A percentile compares a stretch with the other conserved stretches of the same genome.
Evolutionary conservation across 2,113 vertebrate species (phyloP).

Genomic region (Rhinolophus sinicus): DNA sequence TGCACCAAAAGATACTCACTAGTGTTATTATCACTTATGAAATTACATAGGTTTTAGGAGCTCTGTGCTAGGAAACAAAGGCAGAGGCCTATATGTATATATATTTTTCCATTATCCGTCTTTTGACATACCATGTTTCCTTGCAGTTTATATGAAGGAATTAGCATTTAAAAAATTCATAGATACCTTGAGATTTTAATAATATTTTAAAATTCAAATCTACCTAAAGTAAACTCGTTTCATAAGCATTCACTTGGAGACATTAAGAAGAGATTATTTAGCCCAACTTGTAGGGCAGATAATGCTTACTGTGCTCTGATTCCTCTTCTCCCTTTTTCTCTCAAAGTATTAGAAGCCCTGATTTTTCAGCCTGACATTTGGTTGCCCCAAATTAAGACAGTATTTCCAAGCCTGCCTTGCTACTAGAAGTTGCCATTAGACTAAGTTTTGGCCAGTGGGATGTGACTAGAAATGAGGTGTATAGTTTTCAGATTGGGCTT

Average conservation of each 20-base stretch:
- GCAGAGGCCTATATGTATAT: neutral
- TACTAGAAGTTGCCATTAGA: neutral
- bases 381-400: neutral
- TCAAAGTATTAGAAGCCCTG: neutral
- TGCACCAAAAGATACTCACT: neutral
- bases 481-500: neutral
- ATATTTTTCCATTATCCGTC: neutral
- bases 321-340: neutral
- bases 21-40: neutral
- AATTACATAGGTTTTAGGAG: neutral
- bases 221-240: neutral
- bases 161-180: neutral
- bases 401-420: neutral
- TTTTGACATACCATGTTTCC: neutral
- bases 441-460: neutral
- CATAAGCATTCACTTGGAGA: neutral
- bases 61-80: neutral
- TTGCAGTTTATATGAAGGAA: neutral
- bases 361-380: neutral
- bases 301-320: neutral
- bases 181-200: neutral
- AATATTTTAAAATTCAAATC: slow-evolving; percentile 27
- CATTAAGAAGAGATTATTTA: neutral
- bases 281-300: neutral
- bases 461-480: neutral